A percentile compares a stretch with the other conserved stretches of the same genome.
Conservation (phyloP, 2,113 vertebrate species). For the Nothobranchius kuhntae region DNA sequence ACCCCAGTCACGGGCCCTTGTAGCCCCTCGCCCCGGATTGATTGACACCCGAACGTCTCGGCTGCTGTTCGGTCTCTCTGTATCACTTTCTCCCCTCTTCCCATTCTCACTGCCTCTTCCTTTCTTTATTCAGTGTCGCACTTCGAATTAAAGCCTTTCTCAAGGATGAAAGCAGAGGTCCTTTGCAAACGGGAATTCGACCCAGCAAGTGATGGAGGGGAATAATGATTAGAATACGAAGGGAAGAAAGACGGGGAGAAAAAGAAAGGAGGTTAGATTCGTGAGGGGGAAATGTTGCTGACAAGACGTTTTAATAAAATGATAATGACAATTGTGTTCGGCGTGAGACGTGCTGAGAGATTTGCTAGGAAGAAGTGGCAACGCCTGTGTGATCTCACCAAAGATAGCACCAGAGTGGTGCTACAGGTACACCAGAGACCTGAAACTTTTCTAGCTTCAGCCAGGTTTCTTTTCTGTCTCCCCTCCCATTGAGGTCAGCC, state of each 20-base stretch:
- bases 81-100: slow-evolving; percentile 44
- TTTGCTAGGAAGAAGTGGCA: slow-evolving; percentile 37
- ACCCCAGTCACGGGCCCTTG: slow-evolving; percentile 61
- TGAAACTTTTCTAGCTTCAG: slow-evolving; percentile 35
- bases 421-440: slow-evolving; percentile 54
- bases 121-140: slow-evolving; percentile 73
- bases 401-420: slow-evolving; percentile 41
- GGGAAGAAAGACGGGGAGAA: slow-evolving; percentile 12
- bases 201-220: slow-evolving; percentile 68
- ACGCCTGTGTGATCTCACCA: slow-evolving; percentile 42
- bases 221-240: slow-evolving; percentile 73
- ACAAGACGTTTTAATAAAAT: slow-evolving; percentile 74
- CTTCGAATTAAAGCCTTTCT: slow-evolving; percentile 82
- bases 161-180: slow-evolving; percentile 81
- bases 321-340: slow-evolving; percentile 72
- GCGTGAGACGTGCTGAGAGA: slow-evolving; percentile 49
- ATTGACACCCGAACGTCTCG: slow-evolving; percentile 84
- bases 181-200: slow-evolving; percentile 75
- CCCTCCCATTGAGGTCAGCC: slow-evolving; percentile 57
- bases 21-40: slow-evolving; percentile 76
- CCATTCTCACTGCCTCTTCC: slow-evolving; percentile 39
- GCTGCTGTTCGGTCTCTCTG: slow-evolving; percentile 54
- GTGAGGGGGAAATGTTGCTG: slow-evolving; percentile 58
- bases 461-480: slow-evolving; percentile 24
- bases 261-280: slow-evolving; percentile 53